Evolutionary conservation across 2,888 invertebrate genomes (phyloP).

Genomic region (Strigamia maritima): DNA sequence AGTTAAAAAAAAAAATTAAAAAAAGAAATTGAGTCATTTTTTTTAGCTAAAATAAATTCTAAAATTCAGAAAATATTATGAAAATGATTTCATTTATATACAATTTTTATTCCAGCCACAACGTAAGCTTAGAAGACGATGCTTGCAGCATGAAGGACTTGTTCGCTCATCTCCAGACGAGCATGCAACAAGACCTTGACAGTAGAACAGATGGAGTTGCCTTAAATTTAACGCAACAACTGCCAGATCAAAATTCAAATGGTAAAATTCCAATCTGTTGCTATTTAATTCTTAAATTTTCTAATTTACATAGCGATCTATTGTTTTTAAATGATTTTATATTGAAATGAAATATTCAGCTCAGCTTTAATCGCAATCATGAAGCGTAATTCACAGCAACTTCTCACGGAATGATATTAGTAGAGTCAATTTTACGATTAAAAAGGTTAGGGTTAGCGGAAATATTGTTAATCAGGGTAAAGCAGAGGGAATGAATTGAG

Average conservation of each 20-base stretch:
- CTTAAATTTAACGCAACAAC: not conserved
- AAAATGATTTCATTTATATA: not conserved
- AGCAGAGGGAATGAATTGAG: not conserved
- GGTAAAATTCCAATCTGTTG: no score
- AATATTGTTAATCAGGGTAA: not conserved
- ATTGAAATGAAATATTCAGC: not conserved
- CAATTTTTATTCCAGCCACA: not conserved
- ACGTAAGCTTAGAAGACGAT: slow-evolving; percentile 35
- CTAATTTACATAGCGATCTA: not conserved
- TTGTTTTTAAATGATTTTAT: no score
- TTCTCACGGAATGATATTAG: not conserved
- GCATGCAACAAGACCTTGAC: slow-evolving; percentile 35
- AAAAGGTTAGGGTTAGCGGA: not conserved
- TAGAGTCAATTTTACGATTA: not conserved
- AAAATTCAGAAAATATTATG: no score
- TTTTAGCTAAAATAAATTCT: no score
- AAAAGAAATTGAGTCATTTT: no score
- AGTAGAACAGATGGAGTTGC: not conserved
- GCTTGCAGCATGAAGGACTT: slow-evolving; percentile 42
- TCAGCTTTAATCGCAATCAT: slow-evolving; percentile 1
- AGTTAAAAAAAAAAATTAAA: no score
- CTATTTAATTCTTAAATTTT: no score
- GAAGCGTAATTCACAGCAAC: not conserved
- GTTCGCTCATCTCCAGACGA: slow-evolving; percentile 39
- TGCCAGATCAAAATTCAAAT: slow-evolving; percentile 34